Conservation (phyloP, 2,888 invertebrate genomes). For the Notocelia uddmanniana region DNA sequence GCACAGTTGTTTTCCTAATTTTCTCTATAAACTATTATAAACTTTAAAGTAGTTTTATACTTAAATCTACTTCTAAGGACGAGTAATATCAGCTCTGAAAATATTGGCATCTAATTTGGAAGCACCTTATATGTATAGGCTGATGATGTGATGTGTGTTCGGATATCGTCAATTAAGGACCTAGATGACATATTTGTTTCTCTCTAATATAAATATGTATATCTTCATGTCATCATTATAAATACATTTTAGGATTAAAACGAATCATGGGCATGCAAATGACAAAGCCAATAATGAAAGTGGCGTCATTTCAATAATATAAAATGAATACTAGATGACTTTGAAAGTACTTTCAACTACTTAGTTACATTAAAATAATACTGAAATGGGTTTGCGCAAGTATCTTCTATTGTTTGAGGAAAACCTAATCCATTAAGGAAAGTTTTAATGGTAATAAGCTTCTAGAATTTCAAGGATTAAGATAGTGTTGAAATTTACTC, state of each 20-base stretch:
- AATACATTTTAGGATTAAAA: background rate
- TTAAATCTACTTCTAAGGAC: too few species aligned
- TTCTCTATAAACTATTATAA: too few species aligned
- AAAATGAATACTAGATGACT: conserved; percentile 1
- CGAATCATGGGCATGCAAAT: background rate
- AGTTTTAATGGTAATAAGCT: conserved; percentile 15
- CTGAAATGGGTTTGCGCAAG: background rate
- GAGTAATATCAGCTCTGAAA: too few species aligned
- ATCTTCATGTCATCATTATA: background rate
- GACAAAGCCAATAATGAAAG: background rate
- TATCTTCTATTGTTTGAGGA: background rate
- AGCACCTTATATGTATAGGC: too few species aligned
- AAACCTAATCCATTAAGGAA: conserved; percentile 12
- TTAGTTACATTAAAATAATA: conserved; percentile 3
- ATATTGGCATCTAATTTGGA: too few species aligned
- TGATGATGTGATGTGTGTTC: too few species aligned
- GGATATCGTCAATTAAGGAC: too few species aligned
- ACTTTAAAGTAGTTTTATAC: too few species aligned
- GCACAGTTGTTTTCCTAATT: too few species aligned
- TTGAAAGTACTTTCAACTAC: too few species aligned
- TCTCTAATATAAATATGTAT: too few species aligned
- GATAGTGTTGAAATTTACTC: background rate
- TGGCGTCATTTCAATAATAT: background rate
- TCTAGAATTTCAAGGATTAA: background rate
- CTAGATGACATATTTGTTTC: too few species aligned